A percentile compares a stretch with the other conserved stretches of the same genome.
These are phyloP conservation scores for Pentamera pediparva DNA, from an alignment of 53 echinoderm and acorn worm species.

Conservation along the genomic window DNA sequence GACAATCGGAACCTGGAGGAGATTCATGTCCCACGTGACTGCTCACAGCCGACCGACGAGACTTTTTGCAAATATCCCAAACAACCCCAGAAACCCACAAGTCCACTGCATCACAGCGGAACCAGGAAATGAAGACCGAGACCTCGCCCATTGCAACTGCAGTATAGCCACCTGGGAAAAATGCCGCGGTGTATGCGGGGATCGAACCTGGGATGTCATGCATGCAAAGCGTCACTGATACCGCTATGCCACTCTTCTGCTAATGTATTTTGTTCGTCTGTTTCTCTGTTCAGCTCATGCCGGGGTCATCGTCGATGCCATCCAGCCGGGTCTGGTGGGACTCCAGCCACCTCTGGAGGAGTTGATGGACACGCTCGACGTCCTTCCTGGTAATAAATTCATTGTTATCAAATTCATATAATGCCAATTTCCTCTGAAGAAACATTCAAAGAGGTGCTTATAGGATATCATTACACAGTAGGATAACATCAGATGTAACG, in stretches of 20 bases:
- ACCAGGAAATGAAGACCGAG: no score
- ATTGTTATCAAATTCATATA: slow-evolving; percentile 12
- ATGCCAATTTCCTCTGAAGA: neutral
- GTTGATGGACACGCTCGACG: slow-evolving; percentile 76
- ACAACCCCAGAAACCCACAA: no score
- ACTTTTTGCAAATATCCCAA: no score
- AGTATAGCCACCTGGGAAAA: neutral
- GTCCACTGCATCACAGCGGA: no score
- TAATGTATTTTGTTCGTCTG: neutral
- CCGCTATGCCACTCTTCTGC: neutral
- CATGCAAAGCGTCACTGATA: neutral
- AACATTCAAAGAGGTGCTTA: neutral
- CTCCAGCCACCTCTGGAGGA: slow-evolving; percentile 86
- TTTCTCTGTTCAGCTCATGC: slow-evolving; percentile 58
- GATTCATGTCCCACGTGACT: no score
- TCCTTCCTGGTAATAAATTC: slow-evolving; percentile 60
- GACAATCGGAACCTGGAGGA: no score
- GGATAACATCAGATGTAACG: no score
- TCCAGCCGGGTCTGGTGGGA: slow-evolving; percentile 91
- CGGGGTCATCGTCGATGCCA: slow-evolving; percentile 81
- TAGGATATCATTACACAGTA: no score
- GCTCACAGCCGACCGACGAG: no score
- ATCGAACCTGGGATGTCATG: neutral
- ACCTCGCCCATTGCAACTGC: neutral
- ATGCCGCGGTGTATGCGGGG: no score